A percentile compares a stretch with the other conserved stretches of the same genome.
Conservation (phyloP, 2,797 vertebrate species). For the Schizopygopsis pylzovi region DNA sequence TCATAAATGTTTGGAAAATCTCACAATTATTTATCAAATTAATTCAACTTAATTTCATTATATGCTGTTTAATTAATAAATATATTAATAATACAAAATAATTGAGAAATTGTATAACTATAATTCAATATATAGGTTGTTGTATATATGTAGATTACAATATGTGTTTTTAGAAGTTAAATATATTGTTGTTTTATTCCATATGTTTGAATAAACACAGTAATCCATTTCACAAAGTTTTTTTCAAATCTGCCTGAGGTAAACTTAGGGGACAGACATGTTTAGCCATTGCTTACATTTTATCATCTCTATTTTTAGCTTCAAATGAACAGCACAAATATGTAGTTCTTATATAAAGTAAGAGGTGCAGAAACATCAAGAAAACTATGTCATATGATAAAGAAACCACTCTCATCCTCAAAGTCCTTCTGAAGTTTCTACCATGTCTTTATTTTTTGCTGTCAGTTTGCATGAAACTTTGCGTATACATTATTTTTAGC, state of each 20-base stretch:
- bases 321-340: not conserved
- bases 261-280: not conserved
- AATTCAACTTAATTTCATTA: not conserved
- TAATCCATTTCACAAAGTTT: not conserved
- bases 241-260: not conserved
- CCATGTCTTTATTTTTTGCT: not conserved
- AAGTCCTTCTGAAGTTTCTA: not conserved
- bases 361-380: not conserved
- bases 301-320: slow-evolving; percentile 6
- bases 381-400: not conserved
- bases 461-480: not conserved
- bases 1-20: not conserved
- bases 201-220: not conserved
- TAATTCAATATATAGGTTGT: not conserved
- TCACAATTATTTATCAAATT: not conserved
- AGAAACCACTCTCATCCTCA: not conserved
- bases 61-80: not conserved
- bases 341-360: not conserved
- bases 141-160: not conserved
- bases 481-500: not conserved
- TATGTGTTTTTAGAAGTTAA: not conserved
- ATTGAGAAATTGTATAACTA: not conserved
- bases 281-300: not conserved
- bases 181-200: not conserved
- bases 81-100: no score